Conservation (phyloP, 2,888 invertebrate species). For the Ametastegia equiseti region DNA sequence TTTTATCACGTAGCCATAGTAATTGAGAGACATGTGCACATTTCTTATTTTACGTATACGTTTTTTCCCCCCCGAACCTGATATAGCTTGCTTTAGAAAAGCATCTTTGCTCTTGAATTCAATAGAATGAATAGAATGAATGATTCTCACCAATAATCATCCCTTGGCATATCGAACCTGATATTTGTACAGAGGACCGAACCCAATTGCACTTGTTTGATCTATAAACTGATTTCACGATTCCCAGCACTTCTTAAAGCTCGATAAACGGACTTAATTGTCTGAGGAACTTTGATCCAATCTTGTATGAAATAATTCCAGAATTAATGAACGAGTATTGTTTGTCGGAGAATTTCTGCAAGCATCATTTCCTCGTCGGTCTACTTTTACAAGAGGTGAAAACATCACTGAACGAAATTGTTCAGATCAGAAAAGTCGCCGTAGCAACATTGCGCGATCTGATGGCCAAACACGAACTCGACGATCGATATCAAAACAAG, state of each 20-base stretch:
- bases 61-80: neutral
- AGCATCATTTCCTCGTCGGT: constrained; percentile 94
- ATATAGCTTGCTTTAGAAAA: constrained; percentile 15
- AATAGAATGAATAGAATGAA: neutral
- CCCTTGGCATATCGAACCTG: neutral
- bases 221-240: neutral
- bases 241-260: neutral
- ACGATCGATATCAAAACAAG: constrained; percentile 91
- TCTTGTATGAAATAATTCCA: neutral
- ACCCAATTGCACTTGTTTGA: neutral
- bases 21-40: constrained; percentile 61
- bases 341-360: constrained; percentile 90
- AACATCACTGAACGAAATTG: constrained; percentile 90
- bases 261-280: neutral
- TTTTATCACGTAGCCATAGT: constrained; percentile 64
- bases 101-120: neutral
- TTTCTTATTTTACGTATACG: constrained; percentile 33
- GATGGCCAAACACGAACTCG: constrained; percentile 95
- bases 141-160: neutral
- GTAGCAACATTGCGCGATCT: constrained; percentile 89
- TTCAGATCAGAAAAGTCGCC: constrained; percentile 89
- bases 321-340: constrained; percentile 78
- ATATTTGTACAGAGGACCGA: neutral
- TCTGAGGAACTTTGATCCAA: neutral
- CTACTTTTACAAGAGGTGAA: constrained; percentile 92